A percentile compares a stretch with the other conserved stretches of the same genome.
Conservation (phyloP, 2,113 vertebrate species). For the Monarcha castaneiventris region DNA sequence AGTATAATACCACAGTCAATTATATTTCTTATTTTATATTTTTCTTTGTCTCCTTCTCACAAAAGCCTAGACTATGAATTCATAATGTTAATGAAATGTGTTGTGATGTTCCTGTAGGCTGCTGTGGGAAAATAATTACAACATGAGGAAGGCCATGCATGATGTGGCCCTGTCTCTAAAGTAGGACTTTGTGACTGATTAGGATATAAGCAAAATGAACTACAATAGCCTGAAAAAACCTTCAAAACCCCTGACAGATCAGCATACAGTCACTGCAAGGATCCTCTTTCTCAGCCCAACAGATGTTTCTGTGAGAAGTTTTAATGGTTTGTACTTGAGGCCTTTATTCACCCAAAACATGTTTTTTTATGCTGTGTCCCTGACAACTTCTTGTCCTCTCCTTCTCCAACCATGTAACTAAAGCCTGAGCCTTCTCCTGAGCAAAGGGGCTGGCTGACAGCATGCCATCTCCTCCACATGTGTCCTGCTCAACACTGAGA, state of each 20-base stretch:
- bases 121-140: constrained; percentile 1
- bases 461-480: rapidly evolving
- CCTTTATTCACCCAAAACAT: background rate
- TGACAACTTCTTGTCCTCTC: background rate
- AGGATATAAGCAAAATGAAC: background rate
- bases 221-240: background rate
- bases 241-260: background rate
- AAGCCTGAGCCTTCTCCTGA: background rate
- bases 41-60: constrained; percentile 4
- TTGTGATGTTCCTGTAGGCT: background rate
- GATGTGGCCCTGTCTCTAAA: background rate
- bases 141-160: background rate
- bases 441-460: background rate
- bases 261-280: background rate
- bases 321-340: background rate
- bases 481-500: background rate
- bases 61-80: background rate
- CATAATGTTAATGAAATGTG: background rate
- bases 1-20: background rate
- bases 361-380: background rate
- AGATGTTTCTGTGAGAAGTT: constrained; percentile 4
- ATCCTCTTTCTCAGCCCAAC: background rate
- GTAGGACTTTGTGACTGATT: background rate
- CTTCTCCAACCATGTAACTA: background rate
- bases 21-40: background rate